phyloP scores from a whole-genome alignment of 1,140 invertebrate genomes.

The Drosophila ironensis region DNA sequence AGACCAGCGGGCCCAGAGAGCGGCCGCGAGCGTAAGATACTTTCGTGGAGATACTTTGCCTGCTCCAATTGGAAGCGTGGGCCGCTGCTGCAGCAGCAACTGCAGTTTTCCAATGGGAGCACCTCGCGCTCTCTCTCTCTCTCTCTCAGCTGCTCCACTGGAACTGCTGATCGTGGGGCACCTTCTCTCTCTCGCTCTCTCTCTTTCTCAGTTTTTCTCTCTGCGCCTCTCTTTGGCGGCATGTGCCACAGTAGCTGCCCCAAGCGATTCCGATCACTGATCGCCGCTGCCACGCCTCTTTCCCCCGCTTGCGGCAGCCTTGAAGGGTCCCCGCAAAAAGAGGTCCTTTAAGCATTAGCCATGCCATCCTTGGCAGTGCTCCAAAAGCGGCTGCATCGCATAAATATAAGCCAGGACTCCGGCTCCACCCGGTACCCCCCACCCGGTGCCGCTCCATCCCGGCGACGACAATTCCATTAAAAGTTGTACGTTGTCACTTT shows the following conservation, averaged over 20 bases:
- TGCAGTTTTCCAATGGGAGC: slow-evolving; percentile 77
- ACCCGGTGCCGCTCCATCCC: slow-evolving; percentile 6
- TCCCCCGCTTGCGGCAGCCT: slow-evolving; percentile 14
- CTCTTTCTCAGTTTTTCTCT: background rate
- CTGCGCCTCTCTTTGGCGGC: slow-evolving; percentile 47
- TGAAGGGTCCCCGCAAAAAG: slow-evolving; percentile 24
- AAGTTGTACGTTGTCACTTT: slow-evolving; percentile 80
- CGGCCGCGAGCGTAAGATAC: background rate
- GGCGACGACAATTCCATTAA: slow-evolving; percentile 78
- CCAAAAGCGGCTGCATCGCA: slow-evolving; percentile 17
- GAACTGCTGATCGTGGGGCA: background rate
- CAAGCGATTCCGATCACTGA: slow-evolving; percentile 47
- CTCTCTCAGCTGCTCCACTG: background rate
- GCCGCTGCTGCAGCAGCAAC: slow-evolving; percentile 29
- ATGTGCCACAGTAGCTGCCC: slow-evolving; percentile 76
- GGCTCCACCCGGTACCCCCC: background rate
- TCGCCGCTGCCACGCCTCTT: slow-evolving; percentile 19
- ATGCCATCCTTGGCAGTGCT: slow-evolving; percentile 16
- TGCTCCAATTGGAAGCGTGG: slow-evolving; percentile 73
- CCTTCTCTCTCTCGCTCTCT: too few relatives aligned
- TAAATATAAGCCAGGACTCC: slow-evolving; percentile 6
- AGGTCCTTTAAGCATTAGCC: slow-evolving; percentile 33
- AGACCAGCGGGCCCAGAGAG: slow-evolving; percentile 10
- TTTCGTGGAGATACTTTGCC: too few relatives aligned
- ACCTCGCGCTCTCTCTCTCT: slow-evolving; percentile 2